phyloP scores from a whole-genome alignment of 1,140 invertebrate genomes.

The Drosophila insularis region DNA sequence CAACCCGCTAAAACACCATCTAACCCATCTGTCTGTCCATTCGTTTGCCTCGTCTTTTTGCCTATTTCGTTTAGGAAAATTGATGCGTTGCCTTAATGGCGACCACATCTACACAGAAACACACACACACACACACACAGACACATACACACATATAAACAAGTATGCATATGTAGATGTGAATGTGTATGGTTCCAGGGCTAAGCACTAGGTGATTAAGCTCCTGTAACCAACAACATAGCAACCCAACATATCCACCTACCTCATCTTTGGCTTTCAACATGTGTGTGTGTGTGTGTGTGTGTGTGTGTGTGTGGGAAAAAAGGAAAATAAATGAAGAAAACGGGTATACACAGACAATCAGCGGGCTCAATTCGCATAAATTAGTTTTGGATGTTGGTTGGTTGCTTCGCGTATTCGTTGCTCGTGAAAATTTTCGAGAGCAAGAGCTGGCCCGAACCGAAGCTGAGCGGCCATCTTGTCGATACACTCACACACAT shows the following conservation, averaged over 20 bases:
- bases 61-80: conserved; percentile 39
- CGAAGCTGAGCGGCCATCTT: conserved; percentile 19
- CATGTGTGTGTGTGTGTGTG: not conserved
- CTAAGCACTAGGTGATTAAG: conserved; percentile 19
- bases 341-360: conserved; percentile 22
- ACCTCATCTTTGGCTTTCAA: not conserved
- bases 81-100: conserved; percentile 55
- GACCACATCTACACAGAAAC: conserved; percentile 32
- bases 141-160: not conserved
- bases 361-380: conserved; percentile 16
- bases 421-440: conserved; percentile 11
- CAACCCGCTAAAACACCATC: conserved; percentile 1
- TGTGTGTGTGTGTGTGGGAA: not conserved
- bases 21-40: not conserved
- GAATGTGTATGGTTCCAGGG: not conserved
- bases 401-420: not conserved
- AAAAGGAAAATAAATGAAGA: not conserved
- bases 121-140: conserved; percentile 22
- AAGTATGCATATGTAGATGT: not conserved
- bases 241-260: not conserved
- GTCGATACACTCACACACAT: conserved; percentile 1
- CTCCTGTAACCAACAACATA: too few species aligned
- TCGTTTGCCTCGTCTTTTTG: not conserved
- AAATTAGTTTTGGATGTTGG: conserved; percentile 20
- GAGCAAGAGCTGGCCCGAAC: conserved; percentile 2